These are phyloP conservation scores for Oasisia sp. DNA, from an alignment of 2,888 invertebrate species.

Conservation along the genomic window DNA sequence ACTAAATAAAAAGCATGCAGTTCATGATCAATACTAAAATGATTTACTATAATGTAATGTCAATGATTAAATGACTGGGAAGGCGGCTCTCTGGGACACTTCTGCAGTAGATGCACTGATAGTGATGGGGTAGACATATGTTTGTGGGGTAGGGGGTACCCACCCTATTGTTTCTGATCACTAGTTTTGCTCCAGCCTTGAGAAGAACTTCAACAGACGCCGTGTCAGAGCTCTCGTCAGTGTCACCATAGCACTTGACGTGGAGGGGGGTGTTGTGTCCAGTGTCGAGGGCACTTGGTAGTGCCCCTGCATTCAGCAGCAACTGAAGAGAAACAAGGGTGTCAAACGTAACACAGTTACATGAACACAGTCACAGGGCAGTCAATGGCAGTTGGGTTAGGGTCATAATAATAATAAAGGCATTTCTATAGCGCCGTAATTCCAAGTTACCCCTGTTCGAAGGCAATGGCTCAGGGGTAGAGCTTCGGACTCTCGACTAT, in stretches of 20 bases:
- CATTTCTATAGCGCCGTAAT: no score
- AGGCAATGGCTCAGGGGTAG: no score
- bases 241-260: conserved; percentile 64
- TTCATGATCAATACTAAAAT: no score
- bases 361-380: not conserved
- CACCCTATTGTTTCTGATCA: conserved; percentile 58
- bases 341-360: not conserved
- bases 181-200: conserved; percentile 52
- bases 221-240: conserved; percentile 51
- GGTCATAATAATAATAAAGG: no score
- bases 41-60: no score
- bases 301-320: conserved; percentile 59
- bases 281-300: conserved; percentile 54
- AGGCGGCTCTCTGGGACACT: no score
- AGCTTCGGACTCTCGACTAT: no score
- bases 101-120: no score
- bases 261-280: conserved; percentile 64
- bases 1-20: no score
- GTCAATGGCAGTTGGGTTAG: not conserved
- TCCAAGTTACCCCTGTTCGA: no score
- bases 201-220: conserved; percentile 56
- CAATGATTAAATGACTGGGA: no score
- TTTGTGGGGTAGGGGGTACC: not conserved
- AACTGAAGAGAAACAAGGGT: conserved; percentile 45
- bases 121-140: no score